A percentile compares a stretch with the other conserved stretches of the same genome.
phyloP scores from a whole-genome alignment of 2,888 invertebrate species.

The Zaprionus bogoriensis region DNA sequence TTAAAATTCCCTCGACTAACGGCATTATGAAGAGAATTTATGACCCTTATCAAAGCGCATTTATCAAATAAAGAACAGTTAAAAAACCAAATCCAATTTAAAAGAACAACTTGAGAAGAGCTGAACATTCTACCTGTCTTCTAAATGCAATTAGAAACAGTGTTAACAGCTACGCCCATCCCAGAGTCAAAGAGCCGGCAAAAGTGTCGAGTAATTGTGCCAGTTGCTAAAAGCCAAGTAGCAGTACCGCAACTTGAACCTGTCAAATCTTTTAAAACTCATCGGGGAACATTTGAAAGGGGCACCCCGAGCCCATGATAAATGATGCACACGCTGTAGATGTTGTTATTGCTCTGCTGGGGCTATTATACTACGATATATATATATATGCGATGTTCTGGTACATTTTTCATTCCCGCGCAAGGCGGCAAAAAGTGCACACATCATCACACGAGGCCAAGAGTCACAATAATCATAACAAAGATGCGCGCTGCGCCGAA shows the following conservation, averaged over 20 bases:
- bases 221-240: slow-evolving; percentile 20
- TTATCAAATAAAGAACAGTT: slow-evolving; percentile 8
- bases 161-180: slow-evolving; percentile 35
- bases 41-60: slow-evolving; percentile 5
- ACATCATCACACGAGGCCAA: slow-evolving; percentile 41
- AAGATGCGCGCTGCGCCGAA: slow-evolving; percentile 16
- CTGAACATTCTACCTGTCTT: no score
- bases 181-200: slow-evolving; percentile 10
- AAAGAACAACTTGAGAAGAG: slow-evolving; percentile 9
- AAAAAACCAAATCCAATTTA: slow-evolving; percentile 20
- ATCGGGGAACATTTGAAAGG: slow-evolving; percentile 38
- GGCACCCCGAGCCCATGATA: slow-evolving; percentile 48
- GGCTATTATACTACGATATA: slow-evolving; percentile 3
- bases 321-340: slow-evolving; percentile 41
- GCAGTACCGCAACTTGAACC: slow-evolving; percentile 13
- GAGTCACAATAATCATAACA: slow-evolving; percentile 30
- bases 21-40: neutral
- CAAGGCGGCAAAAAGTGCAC: slow-evolving; percentile 53
- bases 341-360: neutral
- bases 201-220: slow-evolving; percentile 30
- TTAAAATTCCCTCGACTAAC: neutral
- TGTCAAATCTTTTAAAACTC: slow-evolving; percentile 50
- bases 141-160: slow-evolving; percentile 19
- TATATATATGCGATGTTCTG: no score
- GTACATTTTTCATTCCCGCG: slow-evolving; percentile 18